Base-by-base conservation (phyloP, 2,888 invertebrate species). In the Cerastis leucographa region DNA sequence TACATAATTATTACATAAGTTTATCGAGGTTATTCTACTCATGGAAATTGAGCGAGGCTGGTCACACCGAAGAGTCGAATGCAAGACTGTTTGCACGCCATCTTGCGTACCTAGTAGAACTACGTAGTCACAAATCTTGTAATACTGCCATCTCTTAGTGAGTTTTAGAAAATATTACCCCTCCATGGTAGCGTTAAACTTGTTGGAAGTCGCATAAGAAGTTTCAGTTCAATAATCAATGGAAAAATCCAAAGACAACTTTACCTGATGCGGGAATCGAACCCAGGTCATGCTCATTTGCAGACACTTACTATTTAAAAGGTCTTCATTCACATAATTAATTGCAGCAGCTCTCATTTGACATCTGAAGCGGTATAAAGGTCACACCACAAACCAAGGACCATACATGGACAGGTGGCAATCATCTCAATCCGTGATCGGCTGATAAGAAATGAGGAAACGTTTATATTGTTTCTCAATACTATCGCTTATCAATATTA, bases 351-450 rank as follows among this genome's bases (percentile, higher is more conserved):
- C 14, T 14, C 17, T 17, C 42, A 64, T 17, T 64, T 64, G 42
- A 42, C 42, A 46, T 29, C 11, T 14, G 71, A 62, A 44, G 22
- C 49, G 1, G 14, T 25, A 14, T 40, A 29, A 70, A 80, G 62
- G 72, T 64, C 64, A 71, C 51, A n/a, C 7, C 61, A 25, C 40
- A 3, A 29, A 35, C 40, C 35, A 64, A 42, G 1, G 29, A 59
- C 40, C 44, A 42, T 59, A 54, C 49, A 78, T 65, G 62, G 78
- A 54, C 70, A 74, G 69, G 59, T 74, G 71, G 76, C 73, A 84
- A 73, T 71, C 81, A 77, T 68, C 19, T 65, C 14, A 75, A 85
- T 87, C 85, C 87, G 87, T 77, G 86, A 85, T 86, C 71, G 0
- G 40, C 22, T 64, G 87, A 86, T 86, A 87, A 64, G 40, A 61